Evolutionary conservation across 2,888 invertebrate genomes (phyloP), one percentile per base, ranked within the genome.

Genomic region (Scrobipalpa costella): DNA sequence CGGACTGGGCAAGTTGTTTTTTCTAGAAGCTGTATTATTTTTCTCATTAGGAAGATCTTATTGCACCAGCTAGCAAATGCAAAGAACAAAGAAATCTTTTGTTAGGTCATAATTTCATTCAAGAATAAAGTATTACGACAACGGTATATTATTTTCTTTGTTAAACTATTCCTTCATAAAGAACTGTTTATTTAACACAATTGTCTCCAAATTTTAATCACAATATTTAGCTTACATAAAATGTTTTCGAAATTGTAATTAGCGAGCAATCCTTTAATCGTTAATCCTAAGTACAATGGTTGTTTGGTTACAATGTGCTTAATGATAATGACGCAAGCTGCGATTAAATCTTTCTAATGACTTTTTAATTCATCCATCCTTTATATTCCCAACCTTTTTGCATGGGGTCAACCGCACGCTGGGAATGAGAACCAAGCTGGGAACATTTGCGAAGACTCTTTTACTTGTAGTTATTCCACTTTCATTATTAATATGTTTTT

Each of bases 301-400:
- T 75, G 80, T 83, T 82, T 83, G 81, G 82, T 81, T 82, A 79
- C 80, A 80, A 76, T 81, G 78, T 74, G 74, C 73, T 74, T 81
- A 83, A 83, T 82, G 83, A 80, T 78, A 72, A 76, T 75, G 69
- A 69, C 61, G 8, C 50, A 70, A 70, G 70, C 73, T 66, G 70
- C 71, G 76, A 76, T 83, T 78, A 80, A 80, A 79, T 75, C 76
- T 77, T 78, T 77, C 73, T 78, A 78, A 80, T 80, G 72, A 78
- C 74, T 76, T 72, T 73, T 77, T 78, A 75, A 80, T 78, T 77
- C 60, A 33, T 49, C 33, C 34, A 33, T 49, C 47, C 34, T 60
- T 73, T 68, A 38, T 64, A 27, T 38, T 61, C 50, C 13, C 36
- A 57, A 17, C 58, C 27, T 21, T 58, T 57, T 27, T n/a, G 33